phyloP scores from a whole-genome alignment of 2,113 vertebrate genomes.

The Neoarius graeffei region DNA sequence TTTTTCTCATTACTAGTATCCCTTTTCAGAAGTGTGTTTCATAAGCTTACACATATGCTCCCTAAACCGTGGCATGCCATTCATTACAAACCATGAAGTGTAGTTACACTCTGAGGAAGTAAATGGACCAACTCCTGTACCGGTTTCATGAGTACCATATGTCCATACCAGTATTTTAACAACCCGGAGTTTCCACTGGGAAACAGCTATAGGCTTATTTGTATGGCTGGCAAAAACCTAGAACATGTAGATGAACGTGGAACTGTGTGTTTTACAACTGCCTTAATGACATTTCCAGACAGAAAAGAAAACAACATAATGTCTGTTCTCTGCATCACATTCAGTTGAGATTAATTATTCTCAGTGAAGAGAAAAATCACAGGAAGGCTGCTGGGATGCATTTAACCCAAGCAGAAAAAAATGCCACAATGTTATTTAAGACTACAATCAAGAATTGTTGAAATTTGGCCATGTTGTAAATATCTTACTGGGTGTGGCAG shows the following conservation, averaged over 20 bases:
- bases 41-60: conserved; percentile 6
- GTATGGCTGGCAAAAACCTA: conserved; percentile 26
- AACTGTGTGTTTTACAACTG: conserved; percentile 33
- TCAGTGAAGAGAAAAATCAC: conserved; percentile 42
- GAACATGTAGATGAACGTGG: conserved; percentile 38
- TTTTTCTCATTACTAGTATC: background rate
- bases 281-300: conserved; percentile 43
- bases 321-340: conserved; percentile 31
- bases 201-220: conserved; percentile 41
- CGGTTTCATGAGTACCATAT: conserved; percentile 36
- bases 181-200: conserved; percentile 33
- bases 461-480: conserved; percentile 15
- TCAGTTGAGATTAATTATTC: conserved; percentile 42
- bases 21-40: background rate
- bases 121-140: conserved; percentile 26
- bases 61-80: background rate
- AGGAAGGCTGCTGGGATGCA: conserved; percentile 31
- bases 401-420: conserved; percentile 31
- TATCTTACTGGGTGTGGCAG: conserved; percentile 1
- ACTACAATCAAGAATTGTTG: conserved; percentile 15
- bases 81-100: conserved; percentile 32
- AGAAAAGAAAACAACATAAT: conserved; percentile 32
- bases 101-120: conserved; percentile 12
- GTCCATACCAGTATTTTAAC: conserved; percentile 37
- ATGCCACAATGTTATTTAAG: conserved; percentile 27